phyloP scores from a whole-genome alignment of 2,888 invertebrate genomes.

The Cabera pusaria region DNA sequence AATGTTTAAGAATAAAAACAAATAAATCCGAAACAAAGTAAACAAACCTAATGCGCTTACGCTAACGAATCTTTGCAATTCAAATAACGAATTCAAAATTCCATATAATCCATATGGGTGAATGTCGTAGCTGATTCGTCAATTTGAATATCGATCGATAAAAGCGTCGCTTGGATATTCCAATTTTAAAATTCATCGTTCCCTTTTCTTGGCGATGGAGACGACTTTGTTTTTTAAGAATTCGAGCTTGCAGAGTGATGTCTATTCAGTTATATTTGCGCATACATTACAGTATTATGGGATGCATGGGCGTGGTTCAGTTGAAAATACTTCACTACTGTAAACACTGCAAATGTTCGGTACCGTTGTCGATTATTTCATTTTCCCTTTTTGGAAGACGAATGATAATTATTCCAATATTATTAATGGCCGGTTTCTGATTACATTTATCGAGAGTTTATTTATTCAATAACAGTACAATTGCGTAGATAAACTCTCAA shows the following conservation, averaged over 20 bases:
- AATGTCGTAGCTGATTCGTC: slow-evolving; percentile 49
- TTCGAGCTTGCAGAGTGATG: slow-evolving; percentile 29
- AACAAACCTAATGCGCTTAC: slow-evolving; percentile 12
- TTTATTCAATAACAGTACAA: too few relatives aligned
- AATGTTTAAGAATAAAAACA: background rate
- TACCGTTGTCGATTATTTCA: too few relatives aligned
- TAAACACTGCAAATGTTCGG: too few relatives aligned
- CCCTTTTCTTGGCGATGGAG: slow-evolving; percentile 32
- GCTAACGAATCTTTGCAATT: slow-evolving; percentile 11
- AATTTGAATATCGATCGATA: slow-evolving; percentile 59
- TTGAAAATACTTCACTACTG: too few relatives aligned
- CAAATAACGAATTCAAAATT: slow-evolving; percentile 19
- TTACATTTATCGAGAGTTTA: too few relatives aligned
- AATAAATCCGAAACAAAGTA: slow-evolving; percentile 1
- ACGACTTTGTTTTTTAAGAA: slow-evolving; percentile 15
- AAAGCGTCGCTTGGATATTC: slow-evolving; percentile 51
- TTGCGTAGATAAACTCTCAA: too few relatives aligned
- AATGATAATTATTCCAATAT: too few relatives aligned
- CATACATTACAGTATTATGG: too few relatives aligned
- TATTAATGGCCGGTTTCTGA: too few relatives aligned
- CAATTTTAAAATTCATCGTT: slow-evolving; percentile 62
- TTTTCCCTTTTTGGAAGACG: too few relatives aligned
- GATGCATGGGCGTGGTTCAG: too few relatives aligned
- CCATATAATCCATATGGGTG: slow-evolving; percentile 29
- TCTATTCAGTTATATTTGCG: slow-evolving; percentile 37